Percentiles rank a stretch among this genome's conserved stretches.
Evolutionary conservation across 2,113 vertebrate species (phyloP).

Genomic region (Ceyx margarethae): DNA sequence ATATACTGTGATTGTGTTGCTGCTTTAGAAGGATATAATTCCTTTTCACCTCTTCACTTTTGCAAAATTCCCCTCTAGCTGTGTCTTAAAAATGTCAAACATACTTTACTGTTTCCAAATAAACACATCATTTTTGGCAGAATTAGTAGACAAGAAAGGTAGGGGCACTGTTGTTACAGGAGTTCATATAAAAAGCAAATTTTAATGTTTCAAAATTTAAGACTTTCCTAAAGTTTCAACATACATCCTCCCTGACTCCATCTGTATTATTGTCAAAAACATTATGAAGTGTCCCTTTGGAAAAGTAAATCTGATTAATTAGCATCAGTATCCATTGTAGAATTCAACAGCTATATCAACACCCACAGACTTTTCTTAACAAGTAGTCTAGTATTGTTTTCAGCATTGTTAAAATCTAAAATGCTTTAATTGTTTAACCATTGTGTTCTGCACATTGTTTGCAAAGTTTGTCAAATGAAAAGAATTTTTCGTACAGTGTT

Average conservation of each 20-base stretch:
- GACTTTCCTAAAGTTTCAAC: conserved; percentile 61
- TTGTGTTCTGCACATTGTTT: background rate
- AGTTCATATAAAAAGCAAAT: conserved; percentile 64
- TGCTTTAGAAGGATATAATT: conserved; percentile 33
- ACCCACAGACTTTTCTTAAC: conserved; percentile 43
- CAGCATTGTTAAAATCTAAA: conserved; percentile 4
- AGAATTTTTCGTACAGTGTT: background rate
- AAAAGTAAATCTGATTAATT: conserved; percentile 69
- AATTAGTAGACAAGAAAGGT: conserved; percentile 66
- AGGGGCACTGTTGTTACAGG: conserved; percentile 61
- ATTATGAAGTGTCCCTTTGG: conserved; percentile 60
- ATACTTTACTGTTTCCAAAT: conserved; percentile 66
- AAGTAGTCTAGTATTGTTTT: conserved; percentile 15
- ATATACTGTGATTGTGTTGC: background rate
- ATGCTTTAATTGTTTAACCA: background rate
- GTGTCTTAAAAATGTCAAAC: conserved; percentile 64
- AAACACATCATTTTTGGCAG: conserved; percentile 70
- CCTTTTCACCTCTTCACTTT: conserved; percentile 17
- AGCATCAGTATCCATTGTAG: background rate
- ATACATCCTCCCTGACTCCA: conserved; percentile 44
- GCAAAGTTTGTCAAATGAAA: background rate
- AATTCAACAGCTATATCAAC: conserved; percentile 55
- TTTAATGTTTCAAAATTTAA: conserved; percentile 68
- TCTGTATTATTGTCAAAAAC: conserved; percentile 38
- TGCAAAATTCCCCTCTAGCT: conserved; percentile 7